Evolutionary conservation across 2,888 invertebrate species (phyloP), one percentile per base, ranked within the genome.

Genomic region (Drosophila prostipennis): DNA sequence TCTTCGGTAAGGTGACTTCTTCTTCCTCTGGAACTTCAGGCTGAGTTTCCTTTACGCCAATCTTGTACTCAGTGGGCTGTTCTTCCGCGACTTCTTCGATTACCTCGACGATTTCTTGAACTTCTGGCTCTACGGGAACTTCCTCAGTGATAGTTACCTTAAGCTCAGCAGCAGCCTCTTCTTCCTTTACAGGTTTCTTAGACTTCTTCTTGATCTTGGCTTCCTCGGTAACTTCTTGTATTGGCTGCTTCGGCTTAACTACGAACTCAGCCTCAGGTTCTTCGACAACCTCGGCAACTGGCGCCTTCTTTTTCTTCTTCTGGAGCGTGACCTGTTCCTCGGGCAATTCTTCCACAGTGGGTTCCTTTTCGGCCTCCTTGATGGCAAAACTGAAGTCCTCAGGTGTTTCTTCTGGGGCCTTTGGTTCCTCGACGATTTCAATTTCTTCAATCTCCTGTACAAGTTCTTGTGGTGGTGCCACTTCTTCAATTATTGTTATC

Each of bases 251-350:
- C 0, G 83, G 70, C 16, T 79, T 80, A 2, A 91, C 65, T 29
- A 82, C 78, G 13, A 91, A 85, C 53, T 90, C 89, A 8, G 82
- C 90, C 42, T 89, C 91, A 8, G 89, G 89, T 34, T 91, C 91
- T 78, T 91, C 90, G 7, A 80, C 77, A 46, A 89, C 79, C 29
- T 89, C 65, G 8, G 76, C 68, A 3, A 58, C 70, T 0, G 79
- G 77, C 2, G 42, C 45, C 67, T 76, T 84, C 32, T 87, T 87
- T 48, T 86, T 84, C 43, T 76, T 87, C 11, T 77, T 81, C n/a
- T 88, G 82, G n/a, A 72, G 39, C 6, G 72, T 72, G 2, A 72
- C 54, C 32, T 72, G 39, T 40, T 72, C 74, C 52, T 78, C 77
- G 32, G 75, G 77, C 23, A 71, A 45, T 51, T 73, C 71, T 26